Conservation (phyloP, 2,888 invertebrate genomes). For the Ormyrus thymus region DNA sequence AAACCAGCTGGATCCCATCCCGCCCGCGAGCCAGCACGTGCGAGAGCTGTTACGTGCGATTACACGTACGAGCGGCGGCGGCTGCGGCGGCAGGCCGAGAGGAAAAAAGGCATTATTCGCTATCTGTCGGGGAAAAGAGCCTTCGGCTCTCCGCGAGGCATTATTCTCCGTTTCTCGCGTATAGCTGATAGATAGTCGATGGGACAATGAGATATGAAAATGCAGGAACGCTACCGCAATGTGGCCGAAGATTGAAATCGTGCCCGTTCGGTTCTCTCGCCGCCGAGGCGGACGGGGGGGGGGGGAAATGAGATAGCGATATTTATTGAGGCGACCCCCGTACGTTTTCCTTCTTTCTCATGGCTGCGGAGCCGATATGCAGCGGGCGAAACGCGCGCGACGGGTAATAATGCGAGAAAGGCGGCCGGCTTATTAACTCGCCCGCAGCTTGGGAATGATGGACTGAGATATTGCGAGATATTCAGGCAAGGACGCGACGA, state of each 20-base stretch:
- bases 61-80: conserved; percentile 12
- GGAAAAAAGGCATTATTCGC: conserved; percentile 40
- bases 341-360: conserved; percentile 32
- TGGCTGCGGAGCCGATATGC: not conserved
- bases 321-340: conserved; percentile 39
- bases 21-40: conserved; percentile 13
- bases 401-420: conserved; percentile 8
- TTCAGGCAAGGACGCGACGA: conserved; percentile 18
- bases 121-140: conserved; percentile 52
- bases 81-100: no score
- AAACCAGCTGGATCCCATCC: conserved; percentile 22
- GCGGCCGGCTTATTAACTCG: conserved; percentile 34
- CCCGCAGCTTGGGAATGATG: conserved; percentile 10
- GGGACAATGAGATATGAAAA: conserved; percentile 56
- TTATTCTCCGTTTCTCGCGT: conserved; percentile 50
- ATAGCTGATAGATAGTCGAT: conserved; percentile 53
- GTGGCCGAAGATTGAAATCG: conserved; percentile 49
- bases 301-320: conserved; percentile 24
- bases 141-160: conserved; percentile 39
- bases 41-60: conserved; percentile 34
- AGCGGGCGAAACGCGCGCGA: not conserved
- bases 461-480: conserved; percentile 29
- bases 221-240: conserved; percentile 47
- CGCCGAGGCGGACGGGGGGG: not conserved
- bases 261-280: conserved; percentile 19